Conservation (phyloP, 2,888 invertebrate species). For the Synergus itoensis region DNA sequence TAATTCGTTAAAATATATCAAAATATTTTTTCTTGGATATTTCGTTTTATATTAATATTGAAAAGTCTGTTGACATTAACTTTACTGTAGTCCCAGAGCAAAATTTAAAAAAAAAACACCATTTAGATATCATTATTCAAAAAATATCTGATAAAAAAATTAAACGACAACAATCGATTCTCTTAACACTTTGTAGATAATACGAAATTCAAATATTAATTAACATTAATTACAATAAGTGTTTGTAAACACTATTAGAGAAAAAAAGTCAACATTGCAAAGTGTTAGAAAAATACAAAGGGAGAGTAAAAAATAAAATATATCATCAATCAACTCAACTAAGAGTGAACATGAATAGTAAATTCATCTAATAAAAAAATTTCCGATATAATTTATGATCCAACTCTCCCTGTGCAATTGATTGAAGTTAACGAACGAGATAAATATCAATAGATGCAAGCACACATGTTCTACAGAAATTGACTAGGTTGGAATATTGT, state of each 20-base stretch:
- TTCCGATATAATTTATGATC: background rate
- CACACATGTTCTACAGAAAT: conserved; percentile 42
- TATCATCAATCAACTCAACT: background rate
- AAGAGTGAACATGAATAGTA: background rate
- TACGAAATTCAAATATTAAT: background rate
- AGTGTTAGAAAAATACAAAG: conserved; percentile 43
- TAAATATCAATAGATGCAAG: conserved; percentile 34
- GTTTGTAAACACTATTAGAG: background rate
- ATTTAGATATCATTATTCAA: background rate
- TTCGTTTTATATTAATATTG: background rate
- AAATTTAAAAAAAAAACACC: background rate
- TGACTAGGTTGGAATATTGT: conserved; percentile 19
- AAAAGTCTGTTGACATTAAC: background rate
- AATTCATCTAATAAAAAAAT: background rate
- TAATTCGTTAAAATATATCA: too few species aligned
- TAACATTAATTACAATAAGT: background rate
- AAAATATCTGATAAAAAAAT: conserved; percentile 11
- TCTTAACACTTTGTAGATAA: conserved; percentile 24
- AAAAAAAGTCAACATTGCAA: conserved; percentile 14
- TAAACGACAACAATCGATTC: background rate
- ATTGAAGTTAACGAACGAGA: background rate
- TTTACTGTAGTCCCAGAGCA: background rate
- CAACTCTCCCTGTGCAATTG: background rate
- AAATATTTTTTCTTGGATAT: background rate
- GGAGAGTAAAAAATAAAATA: conserved; percentile 45